Evolutionary conservation across 2,888 invertebrate genomes (phyloP).

Genomic region (Sialis lutaria): DNA sequence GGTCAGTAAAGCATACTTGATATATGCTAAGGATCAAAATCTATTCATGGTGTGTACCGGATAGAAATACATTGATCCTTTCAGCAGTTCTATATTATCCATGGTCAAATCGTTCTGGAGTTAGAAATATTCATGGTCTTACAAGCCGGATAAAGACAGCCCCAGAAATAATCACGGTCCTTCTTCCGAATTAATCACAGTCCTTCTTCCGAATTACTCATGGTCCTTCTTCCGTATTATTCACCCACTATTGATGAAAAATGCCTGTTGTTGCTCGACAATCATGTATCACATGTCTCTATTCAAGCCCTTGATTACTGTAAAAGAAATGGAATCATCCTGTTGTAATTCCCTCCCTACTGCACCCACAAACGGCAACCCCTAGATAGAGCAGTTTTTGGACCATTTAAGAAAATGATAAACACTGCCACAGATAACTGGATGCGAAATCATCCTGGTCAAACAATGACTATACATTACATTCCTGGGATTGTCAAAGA

Average conservation of each 20-base stretch:
- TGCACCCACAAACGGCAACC: conserved; percentile 19
- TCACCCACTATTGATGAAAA: conserved; percentile 2
- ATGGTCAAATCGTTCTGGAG: no score
- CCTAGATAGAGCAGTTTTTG: conserved; percentile 16
- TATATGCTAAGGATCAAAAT: no score
- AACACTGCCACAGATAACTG: conserved; percentile 15
- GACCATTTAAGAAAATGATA: conserved; percentile 16
- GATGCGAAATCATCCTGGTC: conserved; percentile 13
- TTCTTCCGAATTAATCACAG: no score
- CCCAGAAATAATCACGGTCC: no score
- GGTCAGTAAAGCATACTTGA: no score
- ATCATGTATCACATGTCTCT: conserved; percentile 10
- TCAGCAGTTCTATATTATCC: no score
- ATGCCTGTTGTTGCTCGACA: conserved; percentile 11
- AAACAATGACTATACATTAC: conserved; percentile 16
- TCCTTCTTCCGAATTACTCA: no score
- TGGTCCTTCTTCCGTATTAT: no score
- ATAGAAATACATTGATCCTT: no score
- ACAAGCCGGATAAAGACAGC: no score
- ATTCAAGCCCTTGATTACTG: conserved; percentile 14
- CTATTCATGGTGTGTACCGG: no score
- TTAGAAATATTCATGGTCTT: no score
- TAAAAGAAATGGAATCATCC: conserved; percentile 16
- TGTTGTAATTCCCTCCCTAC: conserved; percentile 18
- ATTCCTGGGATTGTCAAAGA: conserved; percentile 12